These are phyloP conservation scores for Isaurus tuberculatus DNA, from an alignment of 92 coral and sea anemone genomes.

Conservation along the genomic window DNA sequence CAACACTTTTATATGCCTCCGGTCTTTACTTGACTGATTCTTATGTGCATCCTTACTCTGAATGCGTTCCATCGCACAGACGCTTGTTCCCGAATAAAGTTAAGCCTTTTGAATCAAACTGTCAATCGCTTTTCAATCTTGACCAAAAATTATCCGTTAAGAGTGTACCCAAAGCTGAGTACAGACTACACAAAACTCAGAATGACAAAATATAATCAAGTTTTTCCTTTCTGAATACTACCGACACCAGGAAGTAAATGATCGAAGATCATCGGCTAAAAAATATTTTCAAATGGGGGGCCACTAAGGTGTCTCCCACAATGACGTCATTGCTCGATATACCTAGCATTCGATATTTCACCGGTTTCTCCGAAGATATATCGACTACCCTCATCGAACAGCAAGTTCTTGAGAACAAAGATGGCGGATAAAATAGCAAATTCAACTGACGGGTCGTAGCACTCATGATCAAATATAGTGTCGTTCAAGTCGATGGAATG, in stretches of 20 bases:
- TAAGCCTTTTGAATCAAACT: conserved; percentile 3
- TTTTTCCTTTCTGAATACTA: conserved; percentile 40
- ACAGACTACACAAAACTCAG: not conserved
- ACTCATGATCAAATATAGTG: conserved; percentile 87
- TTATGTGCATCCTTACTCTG: conserved; percentile 66
- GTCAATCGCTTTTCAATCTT: conserved; percentile 38
- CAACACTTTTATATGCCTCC: conserved; percentile 34
- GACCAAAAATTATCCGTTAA: not conserved
- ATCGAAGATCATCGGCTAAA: conserved; percentile 29
- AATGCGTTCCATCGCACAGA: conserved; percentile 74
- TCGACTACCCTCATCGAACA: conserved; percentile 45
- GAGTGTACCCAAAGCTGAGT: conserved; percentile 22
- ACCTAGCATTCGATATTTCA: not conserved
- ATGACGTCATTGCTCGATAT: conserved; percentile 62
- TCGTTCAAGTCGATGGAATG: conserved; percentile 96
- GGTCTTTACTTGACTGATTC: conserved; percentile 35
- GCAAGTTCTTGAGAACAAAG: conserved; percentile 39
- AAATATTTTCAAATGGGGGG: conserved; percentile 36
- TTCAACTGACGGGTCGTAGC: conserved; percentile 50
- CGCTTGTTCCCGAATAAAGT: not conserved
- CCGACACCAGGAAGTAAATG: not conserved
- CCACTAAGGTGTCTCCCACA: conserved; percentile 53
- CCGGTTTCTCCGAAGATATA: conserved; percentile 29
- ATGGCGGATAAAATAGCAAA: conserved; percentile 87
- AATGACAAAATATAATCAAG: conserved; percentile 3